Base-by-base conservation (phyloP, 2,113 vertebrate genomes). In the Neopipo cinnamomea region DNA sequence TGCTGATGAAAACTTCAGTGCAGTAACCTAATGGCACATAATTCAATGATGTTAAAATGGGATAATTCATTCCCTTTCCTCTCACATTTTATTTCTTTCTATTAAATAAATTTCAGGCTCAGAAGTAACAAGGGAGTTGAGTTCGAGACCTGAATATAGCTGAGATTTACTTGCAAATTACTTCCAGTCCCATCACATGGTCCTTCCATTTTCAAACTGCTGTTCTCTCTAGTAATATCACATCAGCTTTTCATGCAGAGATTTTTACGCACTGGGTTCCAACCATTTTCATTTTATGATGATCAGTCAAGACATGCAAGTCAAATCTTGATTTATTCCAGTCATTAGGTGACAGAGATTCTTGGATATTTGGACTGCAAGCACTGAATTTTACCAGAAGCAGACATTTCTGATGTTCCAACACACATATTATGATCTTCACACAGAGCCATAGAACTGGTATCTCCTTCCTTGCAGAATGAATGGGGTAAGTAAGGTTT, bases 21-120 rank as follows among this genome's bases (percentile, higher is more conserved):
- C 68, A 42, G 52, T 53, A 95, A 72, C 80, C 58, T 93, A 85
- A 62, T 83, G 61, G 46, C 41, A 58, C 42, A 58, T 85, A 63
- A 95, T 85, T 66, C 52, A 84, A 21, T 77, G 80, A 91, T 86
- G n/a, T 93, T 95, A 72, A 94, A 39, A 89, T 74, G 39, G 41
- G 67, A 88, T 91, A 75, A 67, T 53, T 73, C 66, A 70, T 91
- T 96, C 93, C 20, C 19, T 89, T 92, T 37, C 66, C 18, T 73
- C 82, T 85, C 73, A 75, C 35, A 62, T 89, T 94, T 89, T 91
- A 88, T 95, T 95, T 96, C 68, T 77, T 89, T 84, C 52, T 93
- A 52, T 93, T 93, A 91, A 95, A 91, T 94, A 88, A 74, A 89
- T 94, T 95, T 78, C 76, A 85, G 61, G 9, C 70, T 87, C 1